These are phyloP conservation scores for Atta texana DNA, from an alignment of 1,140 invertebrate species.

Conservation along the genomic window DNA sequence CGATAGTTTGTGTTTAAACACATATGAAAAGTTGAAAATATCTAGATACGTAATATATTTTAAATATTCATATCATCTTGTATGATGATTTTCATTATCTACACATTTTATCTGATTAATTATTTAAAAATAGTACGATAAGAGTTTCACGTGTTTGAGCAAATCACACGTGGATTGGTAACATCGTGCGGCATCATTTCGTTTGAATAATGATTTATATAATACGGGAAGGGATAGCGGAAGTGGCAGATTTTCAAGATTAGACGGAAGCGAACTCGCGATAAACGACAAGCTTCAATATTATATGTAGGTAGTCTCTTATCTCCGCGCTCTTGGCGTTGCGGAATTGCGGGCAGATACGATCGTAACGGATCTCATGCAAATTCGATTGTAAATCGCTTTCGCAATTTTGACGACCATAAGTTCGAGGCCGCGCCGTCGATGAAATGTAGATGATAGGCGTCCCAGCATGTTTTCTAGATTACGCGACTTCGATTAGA, in stretches of 20 bases:
- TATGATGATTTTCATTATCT: conserved; percentile 1
- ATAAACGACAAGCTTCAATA: conserved; percentile 63
- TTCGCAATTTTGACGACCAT: conserved; percentile 58
- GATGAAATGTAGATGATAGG: conserved; percentile 64
- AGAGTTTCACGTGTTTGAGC: conserved; percentile 9
- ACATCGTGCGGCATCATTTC: conserved; percentile 35
- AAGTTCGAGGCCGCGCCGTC: conserved; percentile 47
- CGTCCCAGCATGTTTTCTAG: conserved; percentile 27
- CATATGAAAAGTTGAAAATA: background rate
- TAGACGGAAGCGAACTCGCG: conserved; percentile 63
- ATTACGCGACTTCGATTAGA: conserved; percentile 69
- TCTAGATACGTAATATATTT: background rate
- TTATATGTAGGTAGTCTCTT: conserved; percentile 32
- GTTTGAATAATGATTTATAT: conserved; percentile 65
- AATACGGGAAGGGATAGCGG: conserved; percentile 55
- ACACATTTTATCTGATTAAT: background rate
- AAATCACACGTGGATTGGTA: conserved; percentile 49
- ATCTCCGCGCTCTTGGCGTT: conserved; percentile 19
- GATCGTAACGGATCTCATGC: conserved; percentile 42
- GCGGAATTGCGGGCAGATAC: conserved; percentile 47
- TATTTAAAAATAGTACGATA: background rate
- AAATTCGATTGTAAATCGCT: conserved; percentile 61
- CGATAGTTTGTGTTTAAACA: background rate
- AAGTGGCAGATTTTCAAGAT: conserved; percentile 31
- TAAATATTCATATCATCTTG: background rate